Evolutionary conservation across 2,797 vertebrate species (phyloP), one percentile per base, ranked within the genome.

Genomic region (Linurgus olivaceus): DNA sequence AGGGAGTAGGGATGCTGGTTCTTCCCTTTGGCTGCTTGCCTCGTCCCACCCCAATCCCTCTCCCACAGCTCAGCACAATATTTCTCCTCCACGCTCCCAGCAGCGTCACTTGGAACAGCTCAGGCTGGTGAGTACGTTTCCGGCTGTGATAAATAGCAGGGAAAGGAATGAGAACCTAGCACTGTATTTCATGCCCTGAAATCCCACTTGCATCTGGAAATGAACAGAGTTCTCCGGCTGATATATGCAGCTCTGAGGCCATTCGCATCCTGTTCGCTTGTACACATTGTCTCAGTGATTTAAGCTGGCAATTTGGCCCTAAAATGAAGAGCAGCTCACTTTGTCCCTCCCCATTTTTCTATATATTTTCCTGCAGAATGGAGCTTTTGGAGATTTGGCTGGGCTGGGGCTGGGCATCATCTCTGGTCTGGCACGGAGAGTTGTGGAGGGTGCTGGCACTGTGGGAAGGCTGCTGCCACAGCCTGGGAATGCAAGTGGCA

Each of bases 231-330:
- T 77, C 84, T 89, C 84, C 5, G 0, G 58, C 26, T 94, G 97
- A 97, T 88, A 62, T 58, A 95, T 68, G 91, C 78, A 59, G 87
- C 90, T 45, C 66, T 33, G 33, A 89, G 83, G 92, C 94, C 88
- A n/a, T 66, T 85, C 92, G 40, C 90, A 61, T 87, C 92, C 90
- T 37, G n/a, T 78, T 51, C 86, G 93, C 83, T 93, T 94, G 95
- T 95, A 94, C 82, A 96, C 97, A 84, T 33, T 79, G 93, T 81
- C 97, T 70, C 2, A 1, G 73, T 96, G 96, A 97, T 97, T 96
- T 94, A 96, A 93, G 66, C 66, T 12, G 59, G 89, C 88, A 93
- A 95, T 97, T 96, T 96, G 90, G 59, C 79, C 77, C 73, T 79
- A 92, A 86, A 96, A 94, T 51, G 91, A 97, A 94, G 72, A 95